Base-by-base conservation (phyloP, 1,140 invertebrate genomes). In the Amyelois transitella region DNA sequence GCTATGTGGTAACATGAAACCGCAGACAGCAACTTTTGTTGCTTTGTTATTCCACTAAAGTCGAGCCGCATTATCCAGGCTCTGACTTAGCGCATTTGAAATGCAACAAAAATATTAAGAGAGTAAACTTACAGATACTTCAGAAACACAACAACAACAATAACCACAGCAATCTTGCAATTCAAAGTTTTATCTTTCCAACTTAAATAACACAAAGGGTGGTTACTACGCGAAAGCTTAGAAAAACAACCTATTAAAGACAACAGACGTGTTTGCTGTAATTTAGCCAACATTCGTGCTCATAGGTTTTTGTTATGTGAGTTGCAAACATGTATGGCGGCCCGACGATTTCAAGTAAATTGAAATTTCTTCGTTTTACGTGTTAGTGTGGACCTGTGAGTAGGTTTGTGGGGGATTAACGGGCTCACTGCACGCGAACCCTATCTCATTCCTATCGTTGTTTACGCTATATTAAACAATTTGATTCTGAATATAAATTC, bases 391-490 rank as follows among this genome's bases (percentile, higher is more conserved):
- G 66, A 62, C 51, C 67, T 60, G 59, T 64, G 66, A 72, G 64
- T 65, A 62, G 64, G 72, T 69, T 62, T 53, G 66, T 45, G 53
- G 75, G 74, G 75, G 74, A 81, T 85, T 82, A 87, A 85, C 77
- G 72, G 73, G 52, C 60, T 3, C 48, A 49, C 20, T 54, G 55
- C 83, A 87, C 83, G 81, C 83, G 64, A 87, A 51, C 58, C 60
- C 69, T 83, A 83, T 81, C 80, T 77, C 62, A 64, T 69, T 69
- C 68, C 51, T 69, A 81, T 81, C 76, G 79, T 69, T 68, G 71
- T 86, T 77, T 82, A 77, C 71, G 77, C 69, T 64, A 68, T 78
- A 86, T 80, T 81, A 84, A 77, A 82, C 79, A 72, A 75, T 86
- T 79, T 82, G 72, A 77, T 81, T 77, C 70, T 81, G 73, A 80